A percentile compares a stretch with the other conserved stretches of the same genome.
Evolutionary conservation across 1,140 invertebrate species (phyloP).

Genomic region (Medauroidea extradentata): DNA sequence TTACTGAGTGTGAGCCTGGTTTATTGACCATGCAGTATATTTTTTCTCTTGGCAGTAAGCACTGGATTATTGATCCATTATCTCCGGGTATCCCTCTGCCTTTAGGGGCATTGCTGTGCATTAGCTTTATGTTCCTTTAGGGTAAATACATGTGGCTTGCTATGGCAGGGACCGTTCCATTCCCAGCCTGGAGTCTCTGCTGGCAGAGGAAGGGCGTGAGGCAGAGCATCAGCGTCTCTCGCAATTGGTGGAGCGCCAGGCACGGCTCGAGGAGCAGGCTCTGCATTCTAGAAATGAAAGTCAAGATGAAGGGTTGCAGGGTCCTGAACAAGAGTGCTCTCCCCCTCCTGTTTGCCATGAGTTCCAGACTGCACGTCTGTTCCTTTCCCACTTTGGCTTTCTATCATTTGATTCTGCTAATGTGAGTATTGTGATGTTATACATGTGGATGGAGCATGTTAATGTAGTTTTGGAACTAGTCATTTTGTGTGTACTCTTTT

Average conservation of each 20-base stretch:
- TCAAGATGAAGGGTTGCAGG: conserved; percentile 43
- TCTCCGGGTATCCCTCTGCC: too few relatives aligned
- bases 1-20: too few relatives aligned
- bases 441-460: too few relatives aligned
- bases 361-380: conserved; percentile 89
- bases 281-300: conserved; percentile 39
- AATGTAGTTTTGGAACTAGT: too few relatives aligned
- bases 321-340: conserved; percentile 60
- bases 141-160: too few relatives aligned
- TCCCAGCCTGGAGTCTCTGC: conserved; percentile 68
- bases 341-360: conserved; percentile 81
- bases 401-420: conserved; percentile 62
- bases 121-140: too few relatives aligned
- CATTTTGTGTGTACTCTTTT: too few relatives aligned
- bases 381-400: conserved; percentile 92
- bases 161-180: conserved; percentile 72
- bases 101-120: too few relatives aligned
- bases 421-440: too few relatives aligned
- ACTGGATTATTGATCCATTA: too few relatives aligned
- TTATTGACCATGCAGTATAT: too few relatives aligned
- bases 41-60: too few relatives aligned
- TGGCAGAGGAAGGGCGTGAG: conserved; percentile 50
- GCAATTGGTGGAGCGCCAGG: conserved; percentile 53
- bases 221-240: conserved; percentile 51
- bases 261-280: conserved; percentile 44